These are phyloP conservation scores for Bombyx mandarina DNA, from an alignment of 1,140 invertebrate species.

Conservation along the genomic window DNA sequence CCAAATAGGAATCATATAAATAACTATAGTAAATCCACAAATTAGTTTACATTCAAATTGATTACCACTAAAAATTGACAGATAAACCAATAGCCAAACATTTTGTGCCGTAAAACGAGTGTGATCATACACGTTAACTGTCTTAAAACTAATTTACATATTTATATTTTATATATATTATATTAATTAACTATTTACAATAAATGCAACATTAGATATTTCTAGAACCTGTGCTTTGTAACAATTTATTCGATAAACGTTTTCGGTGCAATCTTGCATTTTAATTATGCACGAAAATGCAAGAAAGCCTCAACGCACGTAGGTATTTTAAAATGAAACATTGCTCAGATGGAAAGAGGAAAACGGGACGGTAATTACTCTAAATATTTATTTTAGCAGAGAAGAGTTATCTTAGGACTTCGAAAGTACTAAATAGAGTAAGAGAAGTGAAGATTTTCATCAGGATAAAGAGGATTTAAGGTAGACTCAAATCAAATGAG, in stretches of 20 bases:
- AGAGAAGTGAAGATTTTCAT: too few species aligned
- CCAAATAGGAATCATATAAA: too few species aligned
- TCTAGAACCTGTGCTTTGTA: conserved; percentile 67
- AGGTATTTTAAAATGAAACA: too few species aligned
- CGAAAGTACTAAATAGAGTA: background rate
- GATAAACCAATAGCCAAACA: conserved; percentile 62
- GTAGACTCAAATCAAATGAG: too few species aligned
- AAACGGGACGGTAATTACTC: conserved; percentile 52
- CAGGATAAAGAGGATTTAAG: too few species aligned
- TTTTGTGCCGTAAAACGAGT: conserved; percentile 70
- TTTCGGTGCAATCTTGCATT: background rate
- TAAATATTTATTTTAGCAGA: conserved; percentile 2
- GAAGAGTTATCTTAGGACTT: background rate
- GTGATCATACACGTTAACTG: conserved; percentile 52
- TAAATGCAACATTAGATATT: conserved; percentile 58
- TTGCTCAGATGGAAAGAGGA: conserved; percentile 39
- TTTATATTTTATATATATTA: conserved; percentile 22
- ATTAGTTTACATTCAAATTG: conserved; percentile 4
- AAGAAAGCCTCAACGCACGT: background rate
- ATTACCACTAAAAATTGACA: conserved; percentile 54
- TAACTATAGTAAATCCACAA: too few species aligned
- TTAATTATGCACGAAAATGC: background rate
- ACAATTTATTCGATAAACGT: conserved; percentile 46
- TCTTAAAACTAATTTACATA: conserved; percentile 37
- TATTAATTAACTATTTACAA: conserved; percentile 41